Percentiles rank a stretch among this genome's conserved stretches.
Conservation (phyloP, 2,888 invertebrate genomes). For the Drosophila affinis region DNA sequence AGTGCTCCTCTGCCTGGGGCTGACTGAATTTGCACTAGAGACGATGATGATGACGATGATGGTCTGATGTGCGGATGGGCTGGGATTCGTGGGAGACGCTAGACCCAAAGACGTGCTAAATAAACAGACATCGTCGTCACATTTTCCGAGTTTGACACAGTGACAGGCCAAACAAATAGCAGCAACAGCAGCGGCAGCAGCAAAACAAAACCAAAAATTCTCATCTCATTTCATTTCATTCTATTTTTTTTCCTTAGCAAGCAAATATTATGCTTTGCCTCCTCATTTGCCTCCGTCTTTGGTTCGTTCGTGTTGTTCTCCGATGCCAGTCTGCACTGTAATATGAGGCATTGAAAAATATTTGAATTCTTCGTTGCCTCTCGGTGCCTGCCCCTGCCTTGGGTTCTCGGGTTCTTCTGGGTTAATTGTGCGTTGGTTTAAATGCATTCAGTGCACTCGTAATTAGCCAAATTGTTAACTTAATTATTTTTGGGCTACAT, state of each 20-base stretch:
- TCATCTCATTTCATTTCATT: background rate
- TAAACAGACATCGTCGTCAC: constrained; percentile 63
- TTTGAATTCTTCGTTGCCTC: constrained; percentile 27
- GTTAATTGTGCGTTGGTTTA: constrained; percentile 57
- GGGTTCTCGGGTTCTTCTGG: constrained; percentile 5
- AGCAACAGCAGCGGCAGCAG: background rate
- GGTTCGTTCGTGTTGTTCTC: constrained; percentile 5
- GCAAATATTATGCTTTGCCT: constrained; percentile 15
- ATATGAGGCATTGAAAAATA: constrained; percentile 47
- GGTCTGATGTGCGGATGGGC: background rate
- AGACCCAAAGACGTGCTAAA: constrained; percentile 48
- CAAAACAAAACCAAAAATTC: constrained; percentile 2
- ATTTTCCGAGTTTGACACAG: constrained; percentile 59
- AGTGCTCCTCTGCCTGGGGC: background rate
- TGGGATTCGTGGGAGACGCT: constrained; percentile 22
- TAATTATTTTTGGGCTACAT: constrained; percentile 57
- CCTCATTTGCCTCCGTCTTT: background rate
- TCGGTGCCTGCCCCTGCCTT: background rate
- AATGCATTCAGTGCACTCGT: constrained; percentile 60
- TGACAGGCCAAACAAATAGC: constrained; percentile 76
- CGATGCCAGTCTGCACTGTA: constrained; percentile 34
- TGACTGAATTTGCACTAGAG: constrained; percentile 36
- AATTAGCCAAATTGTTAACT: constrained; percentile 75
- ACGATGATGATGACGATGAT: background rate
- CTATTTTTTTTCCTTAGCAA: constrained; percentile 11